Evolutionary conservation across 1,140 invertebrate species (phyloP), one percentile per base, ranked within the genome.

Genomic region (Plutomurus gul): DNA sequence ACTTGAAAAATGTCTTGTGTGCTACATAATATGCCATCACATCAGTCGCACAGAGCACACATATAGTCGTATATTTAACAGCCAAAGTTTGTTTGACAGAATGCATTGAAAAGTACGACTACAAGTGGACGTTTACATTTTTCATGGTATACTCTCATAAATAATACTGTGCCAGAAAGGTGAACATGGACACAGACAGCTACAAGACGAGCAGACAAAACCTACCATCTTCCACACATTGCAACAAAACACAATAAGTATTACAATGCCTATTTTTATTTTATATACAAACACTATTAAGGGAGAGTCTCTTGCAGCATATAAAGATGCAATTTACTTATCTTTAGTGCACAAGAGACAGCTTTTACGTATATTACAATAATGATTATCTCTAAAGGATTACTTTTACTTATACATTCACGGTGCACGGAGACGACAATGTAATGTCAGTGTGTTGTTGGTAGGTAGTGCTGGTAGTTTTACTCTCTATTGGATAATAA

Each of bases 141-240:
- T 65, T 65, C 56, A 65, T 33, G 27, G 30, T 65, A 65, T 30
- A 65, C 56, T 65, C 56, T 65, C 56, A 65, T 65, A 65, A 65
- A 65, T 65, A 65, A 65, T 65, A 65, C 30, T 65, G 56, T 65
- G 56, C 56, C 56, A 65, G 56, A 65, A 65, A 65, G 30, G 56
- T 65, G 56, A 65, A 65, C 56, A 65, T 65, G 56, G 27, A 56
- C 22, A 27, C 3, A 56, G 22, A 56, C 22, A 56, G 27, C 16
- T 16, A 65, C 30, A 65, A n/a, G n/a, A n/a, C n/a, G 1, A n/a
- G 20, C 25, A 65, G 11, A 65, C 27, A 18, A 65, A 30, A 7
- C 46, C 13, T 49, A 49, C 46, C 56, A 65, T 65, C 18, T 10
- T 51, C 20, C 47, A 22, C 47, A 22, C 3, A 51, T 51, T 8